Evolutionary conservation across 2,113 vertebrate genomes (phyloP), one percentile per base, ranked within the genome.

Genomic region (Xiphophorus couchianus): DNA sequence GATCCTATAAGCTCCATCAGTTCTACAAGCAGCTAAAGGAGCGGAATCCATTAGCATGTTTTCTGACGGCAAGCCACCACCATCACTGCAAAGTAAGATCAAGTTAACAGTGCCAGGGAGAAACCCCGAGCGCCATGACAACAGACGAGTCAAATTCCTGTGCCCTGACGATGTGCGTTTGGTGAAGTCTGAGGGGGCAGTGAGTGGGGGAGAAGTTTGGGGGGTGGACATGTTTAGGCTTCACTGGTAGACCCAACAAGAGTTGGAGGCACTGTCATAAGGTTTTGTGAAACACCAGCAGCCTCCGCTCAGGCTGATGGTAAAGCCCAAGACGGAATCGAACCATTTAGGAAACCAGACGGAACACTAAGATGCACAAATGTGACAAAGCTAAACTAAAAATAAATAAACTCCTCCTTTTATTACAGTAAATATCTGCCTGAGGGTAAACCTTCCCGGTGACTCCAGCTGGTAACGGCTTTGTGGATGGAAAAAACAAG

Each of bases 91-190:
- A 54, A 71, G 62, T 22, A 3, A 48, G 30, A 64, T 77, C 35
- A 69, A 74, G 72, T 29, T 30, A 69, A 61, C 39, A 30, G 3
- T 22, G 30, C 25, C 10, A 17, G 54, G 19, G 33, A 1, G n/a
- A 70, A 74, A 66, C 30, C 62, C 30, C 33, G 28, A 58, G 74
- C 62, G 3, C 84, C 66, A 58, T 62, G 76, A 78, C 71, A 74
- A 83, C 73, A 67, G 42, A 70, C 13, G 19, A 44, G 44, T 62
- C 65, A 54, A 29, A 80, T 29, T 60, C n/a, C 58, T 66, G 35
- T 27, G 22, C 22, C 71, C 33, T 42, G 61, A 78, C 63, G 37
- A 19, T 58, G 28, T 54, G 69, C 61, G 71, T 70, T 77, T 58
- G 33, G 74, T 48, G 65, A 22, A 33, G 42, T 19, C 27, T n/a